Evolutionary conservation across 1,140 invertebrate genomes (phyloP).

Genomic region (Apis florea): DNA sequence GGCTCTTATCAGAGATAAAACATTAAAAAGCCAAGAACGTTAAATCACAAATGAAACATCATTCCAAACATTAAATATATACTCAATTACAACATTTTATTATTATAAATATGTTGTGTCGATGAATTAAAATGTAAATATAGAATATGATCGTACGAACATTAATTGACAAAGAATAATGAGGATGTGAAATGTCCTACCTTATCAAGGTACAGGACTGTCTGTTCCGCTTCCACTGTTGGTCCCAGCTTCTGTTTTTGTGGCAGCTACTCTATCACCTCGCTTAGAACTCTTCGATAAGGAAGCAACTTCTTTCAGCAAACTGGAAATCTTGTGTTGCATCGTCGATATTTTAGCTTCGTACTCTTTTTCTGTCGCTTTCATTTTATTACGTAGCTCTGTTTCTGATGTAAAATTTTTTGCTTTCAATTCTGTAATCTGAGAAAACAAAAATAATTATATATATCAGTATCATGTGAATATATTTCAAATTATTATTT

Average conservation of each 20-base stretch:
- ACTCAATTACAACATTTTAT: slow-evolving; percentile 39
- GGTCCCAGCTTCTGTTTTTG: slow-evolving; percentile 81
- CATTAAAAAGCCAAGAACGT: slow-evolving; percentile 26
- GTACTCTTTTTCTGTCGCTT: slow-evolving; percentile 89
- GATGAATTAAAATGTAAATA: slow-evolving; percentile 36
- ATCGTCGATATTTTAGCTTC: slow-evolving; percentile 89
- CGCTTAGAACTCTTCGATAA: slow-evolving; percentile 90
- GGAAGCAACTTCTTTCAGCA: slow-evolving; percentile 92
- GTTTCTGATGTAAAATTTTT: slow-evolving; percentile 93
- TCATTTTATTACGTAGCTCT: slow-evolving; percentile 92
- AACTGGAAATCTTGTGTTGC: slow-evolving; percentile 87
- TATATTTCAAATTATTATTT: background rate
- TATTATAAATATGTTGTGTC: slow-evolving; percentile 30
- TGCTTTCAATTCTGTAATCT: slow-evolving; percentile 97
- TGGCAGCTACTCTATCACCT: slow-evolving; percentile 78
- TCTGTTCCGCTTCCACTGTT: slow-evolving; percentile 89
- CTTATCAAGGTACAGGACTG: slow-evolving; percentile 83
- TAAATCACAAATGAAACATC: slow-evolving; percentile 36
- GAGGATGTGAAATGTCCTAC: slow-evolving; percentile 61
- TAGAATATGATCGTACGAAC: slow-evolving; percentile 29
- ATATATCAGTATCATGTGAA: background rate
- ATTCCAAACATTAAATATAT: slow-evolving; percentile 32
- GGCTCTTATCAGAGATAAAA: slow-evolving; percentile 21
- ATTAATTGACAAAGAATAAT: slow-evolving; percentile 41
- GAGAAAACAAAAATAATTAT: slow-evolving; percentile 32